phyloP scores from a whole-genome alignment of 2,888 invertebrate genomes.

The Drosophila leonis region DNA sequence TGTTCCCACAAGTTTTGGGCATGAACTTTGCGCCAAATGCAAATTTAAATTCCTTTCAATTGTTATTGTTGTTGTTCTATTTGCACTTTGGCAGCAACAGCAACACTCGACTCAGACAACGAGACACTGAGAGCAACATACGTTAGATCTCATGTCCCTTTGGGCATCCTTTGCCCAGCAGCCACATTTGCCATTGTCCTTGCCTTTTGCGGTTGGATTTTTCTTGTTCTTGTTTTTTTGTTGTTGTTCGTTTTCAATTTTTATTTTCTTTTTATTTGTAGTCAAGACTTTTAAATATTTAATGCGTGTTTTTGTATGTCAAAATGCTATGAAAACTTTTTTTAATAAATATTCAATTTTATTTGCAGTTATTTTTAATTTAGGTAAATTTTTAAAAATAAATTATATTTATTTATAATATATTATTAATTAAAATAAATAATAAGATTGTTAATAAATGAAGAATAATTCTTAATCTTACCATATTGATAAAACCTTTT shows the following conservation, averaged over 20 bases:
- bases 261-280: conserved; percentile 56
- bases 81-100: conserved; percentile 77
- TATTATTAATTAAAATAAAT: background rate
- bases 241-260: conserved; percentile 1
- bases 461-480: background rate
- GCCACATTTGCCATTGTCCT: conserved; percentile 45
- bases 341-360: conserved; percentile 1
- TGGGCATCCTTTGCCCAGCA: conserved; percentile 47
- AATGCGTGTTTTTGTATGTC: conserved; percentile 16
- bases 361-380: background rate
- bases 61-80: conserved; percentile 81
- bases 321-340: background rate
- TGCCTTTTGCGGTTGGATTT: conserved; percentile 51
- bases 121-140: conserved; percentile 54
- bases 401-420: too few species aligned
- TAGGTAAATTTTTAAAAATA: background rate
- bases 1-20: background rate
- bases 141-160: conserved; percentile 65
- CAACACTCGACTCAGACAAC: conserved; percentile 58
- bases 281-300: conserved; percentile 71
- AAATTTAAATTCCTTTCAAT: conserved; percentile 84
- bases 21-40: conserved; percentile 63
- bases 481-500: too few species aligned
- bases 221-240: conserved; percentile 1
- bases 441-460: background rate